Base-by-base conservation (phyloP, 2,888 invertebrate genomes). In the Onthophagus sagittarius region DNA sequence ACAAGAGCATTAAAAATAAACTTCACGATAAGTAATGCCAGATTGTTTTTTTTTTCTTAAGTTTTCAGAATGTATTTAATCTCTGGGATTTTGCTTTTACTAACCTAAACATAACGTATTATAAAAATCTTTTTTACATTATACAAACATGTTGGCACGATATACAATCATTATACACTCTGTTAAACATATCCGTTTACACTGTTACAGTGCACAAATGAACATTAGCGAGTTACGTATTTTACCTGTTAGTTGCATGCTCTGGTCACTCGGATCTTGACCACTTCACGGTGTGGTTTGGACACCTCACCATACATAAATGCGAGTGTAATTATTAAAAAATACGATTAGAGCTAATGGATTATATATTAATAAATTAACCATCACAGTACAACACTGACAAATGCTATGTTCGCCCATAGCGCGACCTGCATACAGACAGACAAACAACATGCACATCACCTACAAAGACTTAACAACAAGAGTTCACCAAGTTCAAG, bases 361-460 rank as follows among this genome's bases (percentile, higher is more conserved):
- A 53, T 53, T 23, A 53, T 9, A 53, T 53, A 64, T 64, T 64
- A 64, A 64, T 64, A 64, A 15, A 64, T 14, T 13, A 15, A 64
- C 15, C 15, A 64, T 67, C 67, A 67, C 67, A 67, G 32, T 14
- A 76, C 75, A 77, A 75, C 75, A 77, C 77, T 73, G 75, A 76
- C 77, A 78, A 74, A 75, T 75, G 75, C 78, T 76, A 75, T 76
- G 77, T 77, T 77, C 76, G 78, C 77, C 77, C 72, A 78, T 77
- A 79, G 83, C 80, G 80, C 83, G 83, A 81, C 84, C 84, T 85
- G 84, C 84, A 84, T 84, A 84, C 84, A 84, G 85, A 84, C 84
- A 84, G 85, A 85, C 84, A 84, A 84, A 84, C 84, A 86, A 84
- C 84, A 85, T 85, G 84, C 86, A 86, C 86, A 86, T 86, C 85